Base-by-base conservation (phyloP, 2,113 vertebrate species). In the Pseudorectes ferrugineus region DNA sequence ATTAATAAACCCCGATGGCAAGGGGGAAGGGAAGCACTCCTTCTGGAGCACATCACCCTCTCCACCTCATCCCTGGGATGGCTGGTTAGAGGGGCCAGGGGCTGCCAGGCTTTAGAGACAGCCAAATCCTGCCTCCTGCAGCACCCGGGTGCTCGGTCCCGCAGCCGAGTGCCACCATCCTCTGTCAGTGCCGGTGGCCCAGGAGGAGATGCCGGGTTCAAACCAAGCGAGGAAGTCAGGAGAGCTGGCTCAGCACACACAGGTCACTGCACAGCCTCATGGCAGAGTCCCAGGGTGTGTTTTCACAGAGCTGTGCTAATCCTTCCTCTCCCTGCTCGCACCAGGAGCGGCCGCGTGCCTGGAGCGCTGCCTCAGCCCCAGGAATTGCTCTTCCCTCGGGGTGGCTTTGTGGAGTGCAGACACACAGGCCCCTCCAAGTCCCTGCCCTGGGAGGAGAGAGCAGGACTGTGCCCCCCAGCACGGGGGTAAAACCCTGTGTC, bases 141-240 rank as follows among this genome's bases (percentile, higher is more conserved):
- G 51, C 55, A 9, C 24, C 43, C 3, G 0, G 16, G 16, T 26
- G 35, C 58, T 61, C 25, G 14, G 28, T 36, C 55, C 75, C 11
- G 31, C 72, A 42, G 46, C 38, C 8, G 1, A 38, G 38, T 12
- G 36, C 20, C 46, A 9, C 42, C 40, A 14, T 9, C 31, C 35
- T 11, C 20, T 9, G 17, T 1, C 51, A 23, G 58, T 0, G 11
- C 23, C 0, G 0, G 3, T 3, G 46, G 51, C 17, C 33, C 11
- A 1, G 75, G 31, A 62, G 91, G 38, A 35, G 61, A 22, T 11
- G 24, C 8, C 0, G 0, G 31, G 28, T 21, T 29, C 65, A 18
- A 25, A 52, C 25, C 40, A 8, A 25, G n/a, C 0, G 14, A 66
- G 55, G 35, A 49, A 55, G 46, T 10, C 13, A 31, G 42, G 35